phyloP scores from a whole-genome alignment of 2,797 vertebrate genomes.

The Helostoma temminkii region DNA sequence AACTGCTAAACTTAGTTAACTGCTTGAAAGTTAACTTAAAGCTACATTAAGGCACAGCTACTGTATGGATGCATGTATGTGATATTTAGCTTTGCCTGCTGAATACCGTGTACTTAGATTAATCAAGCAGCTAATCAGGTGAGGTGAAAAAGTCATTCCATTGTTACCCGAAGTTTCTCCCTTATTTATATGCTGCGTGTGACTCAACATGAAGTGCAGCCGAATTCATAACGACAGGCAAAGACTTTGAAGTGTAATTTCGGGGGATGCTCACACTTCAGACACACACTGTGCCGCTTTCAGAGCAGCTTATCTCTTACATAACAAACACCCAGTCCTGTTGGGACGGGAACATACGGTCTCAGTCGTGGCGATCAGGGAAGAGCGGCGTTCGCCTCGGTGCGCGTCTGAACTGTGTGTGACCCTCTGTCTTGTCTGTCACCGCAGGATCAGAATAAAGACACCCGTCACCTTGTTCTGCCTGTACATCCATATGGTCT shows the following conservation, averaged over 20 bases:
- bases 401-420: slow-evolving; percentile 41
- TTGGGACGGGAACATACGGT: slow-evolving; percentile 15
- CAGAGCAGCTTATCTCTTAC: slow-evolving; percentile 56
- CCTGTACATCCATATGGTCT: neutral
- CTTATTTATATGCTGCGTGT: neutral
- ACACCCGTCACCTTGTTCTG: slow-evolving; percentile 21
- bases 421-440: slow-evolving; percentile 28
- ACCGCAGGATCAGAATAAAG: slow-evolving; percentile 2
- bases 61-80: too few species aligned
- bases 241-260: slow-evolving; percentile 49
- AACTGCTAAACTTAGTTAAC: too few species aligned
- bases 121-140: neutral
- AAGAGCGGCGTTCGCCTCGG: slow-evolving; percentile 2
- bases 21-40: too few species aligned
- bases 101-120: neutral
- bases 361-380: slow-evolving; percentile 18
- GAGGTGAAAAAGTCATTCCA: slow-evolving; percentile 14
- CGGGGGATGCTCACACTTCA: neutral
- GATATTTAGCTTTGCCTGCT: too few species aligned
- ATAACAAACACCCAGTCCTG: slow-evolving; percentile 34
- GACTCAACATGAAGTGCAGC: neutral
- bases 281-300: neutral
- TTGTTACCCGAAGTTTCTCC: neutral
- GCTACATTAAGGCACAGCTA: too few species aligned
- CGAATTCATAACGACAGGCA: slow-evolving; percentile 21